phyloP scores from a whole-genome alignment of 2,797 vertebrate species.

The Diceros bicornis region DNA sequence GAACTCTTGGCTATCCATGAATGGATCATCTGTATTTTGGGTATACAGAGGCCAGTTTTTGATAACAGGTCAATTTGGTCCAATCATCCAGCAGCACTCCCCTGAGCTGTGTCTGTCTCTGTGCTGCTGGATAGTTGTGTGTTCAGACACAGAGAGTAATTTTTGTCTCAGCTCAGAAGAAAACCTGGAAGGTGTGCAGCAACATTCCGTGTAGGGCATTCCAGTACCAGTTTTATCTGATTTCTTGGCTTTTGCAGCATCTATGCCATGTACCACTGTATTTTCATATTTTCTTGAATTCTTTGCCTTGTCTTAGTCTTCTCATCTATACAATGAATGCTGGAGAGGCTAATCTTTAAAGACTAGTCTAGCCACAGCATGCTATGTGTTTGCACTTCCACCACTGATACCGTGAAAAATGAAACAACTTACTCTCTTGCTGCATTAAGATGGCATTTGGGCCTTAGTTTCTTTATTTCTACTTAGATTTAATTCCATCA shows the following conservation, averaged over 20 bases:
- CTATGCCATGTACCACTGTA: accelerated
- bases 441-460: not conserved
- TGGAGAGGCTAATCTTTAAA: not conserved
- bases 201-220: not conserved
- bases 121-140: not conserved
- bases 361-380: not conserved
- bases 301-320: not conserved
- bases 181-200: not conserved
- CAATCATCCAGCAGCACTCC: not conserved
- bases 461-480: not conserved
- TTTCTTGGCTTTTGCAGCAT: not conserved
- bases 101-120: not conserved
- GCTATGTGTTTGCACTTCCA: not conserved
- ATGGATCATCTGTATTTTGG: not conserved
- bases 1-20: not conserved
- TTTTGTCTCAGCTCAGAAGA: not conserved
- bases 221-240: not conserved
- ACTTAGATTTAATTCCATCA: not conserved
- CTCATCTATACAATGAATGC: not conserved
- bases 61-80: not conserved
- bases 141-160: not conserved
- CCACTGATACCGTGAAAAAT: not conserved
- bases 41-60: not conserved
- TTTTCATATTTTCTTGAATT: not conserved
- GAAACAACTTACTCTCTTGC: not conserved